Percentiles rank a stretch among this genome's conserved stretches.
These are phyloP conservation scores for Tetramorium simillimum DNA, from an alignment of 1,140 invertebrate species.

Conservation along the genomic window DNA sequence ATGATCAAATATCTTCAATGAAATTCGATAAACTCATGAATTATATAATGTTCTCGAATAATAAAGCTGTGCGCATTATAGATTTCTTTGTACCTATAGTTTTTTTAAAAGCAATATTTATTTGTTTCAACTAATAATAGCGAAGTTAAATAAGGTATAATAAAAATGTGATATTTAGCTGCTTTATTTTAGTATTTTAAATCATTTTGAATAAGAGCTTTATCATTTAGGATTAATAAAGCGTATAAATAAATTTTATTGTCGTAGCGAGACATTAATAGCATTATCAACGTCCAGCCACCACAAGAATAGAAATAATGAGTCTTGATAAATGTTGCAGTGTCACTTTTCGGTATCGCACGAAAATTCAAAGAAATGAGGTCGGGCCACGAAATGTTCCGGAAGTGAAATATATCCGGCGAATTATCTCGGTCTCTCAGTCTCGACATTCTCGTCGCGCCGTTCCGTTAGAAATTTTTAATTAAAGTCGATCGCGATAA, in stretches of 20 bases:
- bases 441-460: neutral
- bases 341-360: neutral
- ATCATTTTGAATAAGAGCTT: neutral
- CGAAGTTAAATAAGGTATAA: neutral
- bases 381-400: constrained; percentile 2
- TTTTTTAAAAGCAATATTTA: neutral
- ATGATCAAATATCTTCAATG: neutral
- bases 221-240: neutral
- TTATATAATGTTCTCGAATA: neutral
- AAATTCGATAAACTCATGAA: neutral
- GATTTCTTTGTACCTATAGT: neutral
- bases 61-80: neutral
- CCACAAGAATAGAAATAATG: neutral
- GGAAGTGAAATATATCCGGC: constrained; percentile 41
- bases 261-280: neutral
- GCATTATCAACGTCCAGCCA: neutral
- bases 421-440: neutral
- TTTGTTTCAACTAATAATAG: neutral
- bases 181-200: neutral
- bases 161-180: neutral
- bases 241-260: neutral
- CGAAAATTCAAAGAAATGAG: neutral
- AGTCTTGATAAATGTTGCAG: neutral
- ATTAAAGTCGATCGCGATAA: constrained; percentile 38
- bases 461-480: constrained; percentile 31